Base-by-base conservation (phyloP, 2,888 invertebrate genomes). In the Diarsia dahlii region DNA sequence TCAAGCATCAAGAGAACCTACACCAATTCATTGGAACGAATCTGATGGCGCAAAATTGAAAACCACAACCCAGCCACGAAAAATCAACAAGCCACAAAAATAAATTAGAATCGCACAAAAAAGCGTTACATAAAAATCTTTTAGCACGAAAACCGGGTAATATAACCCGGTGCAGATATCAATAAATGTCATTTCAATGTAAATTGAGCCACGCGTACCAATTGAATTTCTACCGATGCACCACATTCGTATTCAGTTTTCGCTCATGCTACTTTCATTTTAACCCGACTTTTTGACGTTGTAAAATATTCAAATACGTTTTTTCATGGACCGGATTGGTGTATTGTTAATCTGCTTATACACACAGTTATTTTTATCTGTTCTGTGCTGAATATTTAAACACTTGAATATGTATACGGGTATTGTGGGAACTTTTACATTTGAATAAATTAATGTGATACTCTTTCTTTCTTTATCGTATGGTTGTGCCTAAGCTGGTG, bases 141-240 rank as follows among this genome's bases (percentile, higher is more conserved):
- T 83, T 68, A 28, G 13, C 63, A 48, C 80, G 54, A 48, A 80
- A 63, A 69, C 34, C 18, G 45, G 20, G 50, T 68, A 75, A 58
- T 65, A 71, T 60, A 34, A 54, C 50, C 72, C 34, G 63, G 68
- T 74, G 50, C 71, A 62, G 64, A 74, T 83, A 83, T 84, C 84
- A 77, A 83, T 80, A 83, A 84, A 67, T 71, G 74, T 76, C 76
- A 87, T 87, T 86, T 76, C 64, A 67, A 87, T 86, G 82, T 82
- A 86, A 86, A 87, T 87, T 64, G 71, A 50, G 72, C n/a, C 75
- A 74, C 81, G 76, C 72, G 73, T 58, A 72, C 72, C 67, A 72
- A 86, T 82, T 88, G 73, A 84, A 86, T 86, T 81, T 67, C 60
- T 77, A 68, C 71, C 63, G 77, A 77, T 74, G 74, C 69, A 79